These are phyloP conservation scores for Periophthalmus modestus DNA, from an alignment of 2,113 vertebrate genomes.

Conservation along the genomic window DNA sequence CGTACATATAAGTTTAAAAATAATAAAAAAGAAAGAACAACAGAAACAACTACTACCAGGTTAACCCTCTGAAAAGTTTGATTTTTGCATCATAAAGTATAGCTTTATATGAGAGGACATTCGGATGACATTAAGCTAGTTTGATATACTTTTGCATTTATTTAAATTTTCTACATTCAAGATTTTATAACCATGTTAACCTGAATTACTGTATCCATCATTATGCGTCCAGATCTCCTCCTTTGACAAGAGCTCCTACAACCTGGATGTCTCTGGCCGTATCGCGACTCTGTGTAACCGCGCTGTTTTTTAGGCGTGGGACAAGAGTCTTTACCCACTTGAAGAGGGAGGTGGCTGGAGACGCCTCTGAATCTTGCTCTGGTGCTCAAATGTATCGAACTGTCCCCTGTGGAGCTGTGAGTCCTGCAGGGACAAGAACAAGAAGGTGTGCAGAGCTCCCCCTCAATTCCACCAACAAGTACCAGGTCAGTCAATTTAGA, in stretches of 20 bases:
- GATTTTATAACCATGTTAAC: not conserved
- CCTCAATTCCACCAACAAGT: constrained; percentile 86
- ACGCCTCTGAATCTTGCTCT: constrained; percentile 89
- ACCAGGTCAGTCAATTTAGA: constrained; percentile 71
- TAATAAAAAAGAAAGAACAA: no score
- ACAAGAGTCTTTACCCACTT: constrained; percentile 86
- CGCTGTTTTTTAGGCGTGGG: constrained; percentile 87
- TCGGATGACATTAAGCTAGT: no score
- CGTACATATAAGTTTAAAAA: no score
- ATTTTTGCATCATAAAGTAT: no score
- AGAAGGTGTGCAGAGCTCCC: constrained; percentile 92
- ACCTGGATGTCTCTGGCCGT: constrained; percentile 88
- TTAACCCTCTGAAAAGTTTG: no score
- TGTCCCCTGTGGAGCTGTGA: constrained; percentile 86
- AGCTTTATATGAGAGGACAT: no score
- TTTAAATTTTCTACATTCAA: not conserved
- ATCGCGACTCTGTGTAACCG: constrained; percentile 88
- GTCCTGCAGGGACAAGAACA: constrained; percentile 88
- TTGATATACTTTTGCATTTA: no score
- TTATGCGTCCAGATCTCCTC: constrained; percentile 78
- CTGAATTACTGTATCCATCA: not conserved
- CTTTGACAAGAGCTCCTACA: constrained; percentile 87
- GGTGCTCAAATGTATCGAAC: constrained; percentile 90
- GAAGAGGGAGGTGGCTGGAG: constrained; percentile 85
- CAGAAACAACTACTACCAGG: no score